phyloP scores from a whole-genome alignment of 2,888 invertebrate genomes.

The Frankliniella fusca region DNA sequence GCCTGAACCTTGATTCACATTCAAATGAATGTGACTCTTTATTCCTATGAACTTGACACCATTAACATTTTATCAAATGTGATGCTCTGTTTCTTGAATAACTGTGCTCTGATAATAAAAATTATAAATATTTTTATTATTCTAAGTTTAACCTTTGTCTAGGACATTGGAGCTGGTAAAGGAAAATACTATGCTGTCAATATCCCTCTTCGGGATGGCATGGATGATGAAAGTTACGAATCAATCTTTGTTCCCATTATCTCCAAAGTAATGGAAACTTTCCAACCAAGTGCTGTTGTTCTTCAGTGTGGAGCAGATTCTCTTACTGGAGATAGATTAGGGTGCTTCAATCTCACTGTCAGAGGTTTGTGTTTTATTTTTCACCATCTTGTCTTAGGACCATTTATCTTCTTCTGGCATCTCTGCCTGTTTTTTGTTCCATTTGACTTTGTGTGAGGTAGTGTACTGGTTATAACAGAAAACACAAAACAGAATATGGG shows the following conservation, averaged over 20 bases:
- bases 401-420: too few relatives aligned
- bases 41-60: too few relatives aligned
- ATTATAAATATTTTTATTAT: neutral
- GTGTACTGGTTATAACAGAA: too few relatives aligned
- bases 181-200: constrained; percentile 99
- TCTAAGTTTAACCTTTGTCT: neutral
- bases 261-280: constrained; percentile 98
- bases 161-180: constrained; percentile 62
- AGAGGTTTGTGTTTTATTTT: constrained; percentile 52
- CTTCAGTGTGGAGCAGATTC: constrained; percentile 99
- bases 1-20: too few relatives aligned
- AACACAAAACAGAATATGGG: too few relatives aligned
- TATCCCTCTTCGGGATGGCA: constrained; percentile 95
- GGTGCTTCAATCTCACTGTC: constrained; percentile 97
- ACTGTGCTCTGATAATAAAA: too few relatives aligned
- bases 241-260: constrained; percentile 94
- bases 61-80: too few relatives aligned
- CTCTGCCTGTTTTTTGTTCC: too few relatives aligned
- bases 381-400: neutral
- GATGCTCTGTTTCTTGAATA: too few relatives aligned
- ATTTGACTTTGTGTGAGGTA: too few relatives aligned
- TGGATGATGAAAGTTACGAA: constrained; percentile 97
- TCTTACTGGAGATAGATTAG: constrained; percentile 90
- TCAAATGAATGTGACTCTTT: too few relatives aligned
- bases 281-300: constrained; percentile 96